Conservation (phyloP, 2,888 invertebrate species). For the Cephus spinipes region DNA sequence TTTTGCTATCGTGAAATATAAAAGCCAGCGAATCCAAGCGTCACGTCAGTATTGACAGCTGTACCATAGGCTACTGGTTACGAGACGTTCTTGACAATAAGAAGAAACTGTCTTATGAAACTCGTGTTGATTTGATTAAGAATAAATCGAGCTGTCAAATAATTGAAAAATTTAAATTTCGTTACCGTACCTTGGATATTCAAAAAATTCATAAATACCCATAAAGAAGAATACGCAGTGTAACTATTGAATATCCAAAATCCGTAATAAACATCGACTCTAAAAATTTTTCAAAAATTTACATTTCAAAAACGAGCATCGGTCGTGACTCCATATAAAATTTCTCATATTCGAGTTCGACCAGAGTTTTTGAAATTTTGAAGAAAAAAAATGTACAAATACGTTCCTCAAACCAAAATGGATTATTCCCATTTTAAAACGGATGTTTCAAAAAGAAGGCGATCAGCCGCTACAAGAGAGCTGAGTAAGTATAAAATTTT, state of each 20-base stretch:
- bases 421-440: constrained; percentile 69
- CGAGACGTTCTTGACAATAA: neutral
- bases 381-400: constrained; percentile 25
- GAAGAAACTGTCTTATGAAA: neutral
- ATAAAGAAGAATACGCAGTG: neutral
- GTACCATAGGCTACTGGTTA: neutral
- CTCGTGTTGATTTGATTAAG: neutral
- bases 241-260: neutral
- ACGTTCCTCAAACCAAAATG: constrained; percentile 48
- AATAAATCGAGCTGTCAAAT: neutral
- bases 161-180: neutral
- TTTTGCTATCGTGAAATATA: constrained; percentile 55
- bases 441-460: constrained; percentile 66
- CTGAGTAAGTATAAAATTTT: constrained; percentile 65
- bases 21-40: constrained; percentile 47
- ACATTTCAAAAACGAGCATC: neutral
- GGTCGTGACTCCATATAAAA: too few relatives aligned
- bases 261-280: neutral
- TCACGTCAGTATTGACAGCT: constrained; percentile 44
- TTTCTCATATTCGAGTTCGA: neutral
- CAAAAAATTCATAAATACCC: neutral
- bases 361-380: neutral
- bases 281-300: neutral
- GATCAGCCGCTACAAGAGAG: constrained; percentile 69
- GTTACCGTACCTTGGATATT: neutral